Conservation (phyloP, 1,140 invertebrate species). For the Microplitis demolitor region DNA sequence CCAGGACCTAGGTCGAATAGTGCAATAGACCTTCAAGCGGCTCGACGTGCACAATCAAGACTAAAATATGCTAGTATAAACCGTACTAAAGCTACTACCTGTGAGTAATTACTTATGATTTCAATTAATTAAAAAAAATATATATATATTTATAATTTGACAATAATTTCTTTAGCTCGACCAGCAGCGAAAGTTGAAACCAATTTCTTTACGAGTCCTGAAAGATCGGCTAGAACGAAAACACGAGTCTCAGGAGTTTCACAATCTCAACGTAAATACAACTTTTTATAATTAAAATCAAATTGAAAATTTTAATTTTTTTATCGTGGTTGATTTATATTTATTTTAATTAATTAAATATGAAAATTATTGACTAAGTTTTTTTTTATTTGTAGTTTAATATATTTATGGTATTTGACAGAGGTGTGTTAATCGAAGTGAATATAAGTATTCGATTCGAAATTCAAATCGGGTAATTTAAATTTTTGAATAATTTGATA, state of each 20-base stretch:
- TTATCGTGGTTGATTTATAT: no score
- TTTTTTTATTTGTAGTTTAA: no score
- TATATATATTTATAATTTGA: slow-evolving; percentile 15
- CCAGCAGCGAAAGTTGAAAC: slow-evolving; percentile 61
- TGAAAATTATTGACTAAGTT: no score
- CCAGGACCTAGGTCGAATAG: slow-evolving; percentile 81
- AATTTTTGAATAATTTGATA: no score
- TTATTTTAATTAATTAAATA: no score
- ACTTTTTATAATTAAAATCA: slow-evolving; percentile 7
- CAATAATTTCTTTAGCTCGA: slow-evolving; percentile 62
- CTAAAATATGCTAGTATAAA: slow-evolving; percentile 79
- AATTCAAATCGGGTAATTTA: no score
- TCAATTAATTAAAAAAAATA: background rate
- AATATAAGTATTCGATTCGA: no score
- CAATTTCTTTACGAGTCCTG: slow-evolving; percentile 62
- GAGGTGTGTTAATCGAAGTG: no score
- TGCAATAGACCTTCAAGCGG: slow-evolving; percentile 89
- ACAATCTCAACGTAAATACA: slow-evolving; percentile 86
- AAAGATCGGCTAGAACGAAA: slow-evolving; percentile 69
- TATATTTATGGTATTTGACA: background rate
- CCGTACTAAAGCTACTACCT: slow-evolving; percentile 76
- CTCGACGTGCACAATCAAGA: slow-evolving; percentile 80
- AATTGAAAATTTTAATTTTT: background rate
- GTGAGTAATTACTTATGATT: slow-evolving; percentile 62
- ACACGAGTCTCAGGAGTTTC: slow-evolving; percentile 74